phyloP scores from a whole-genome alignment of 2,797 vertebrate genomes.

The Pipistrellus nathusii region DNA sequence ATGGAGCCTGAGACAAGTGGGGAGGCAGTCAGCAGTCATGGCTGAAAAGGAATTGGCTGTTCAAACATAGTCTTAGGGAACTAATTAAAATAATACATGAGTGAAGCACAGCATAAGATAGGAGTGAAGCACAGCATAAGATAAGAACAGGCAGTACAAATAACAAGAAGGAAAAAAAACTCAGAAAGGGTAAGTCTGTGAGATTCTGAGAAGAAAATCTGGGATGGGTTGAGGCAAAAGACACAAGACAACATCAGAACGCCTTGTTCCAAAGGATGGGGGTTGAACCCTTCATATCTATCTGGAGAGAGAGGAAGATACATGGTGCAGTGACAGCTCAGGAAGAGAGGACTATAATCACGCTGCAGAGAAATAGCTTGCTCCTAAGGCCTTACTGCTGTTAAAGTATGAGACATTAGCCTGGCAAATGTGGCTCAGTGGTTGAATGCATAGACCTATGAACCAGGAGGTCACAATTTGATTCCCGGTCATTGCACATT shows the following conservation, averaged over 20 bases:
- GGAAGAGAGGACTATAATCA: neutral
- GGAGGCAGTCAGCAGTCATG: neutral
- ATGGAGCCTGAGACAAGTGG: neutral
- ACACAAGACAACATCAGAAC: neutral
- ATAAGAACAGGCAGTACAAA: conserved; percentile 25
- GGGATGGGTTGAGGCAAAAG: conserved; percentile 4
- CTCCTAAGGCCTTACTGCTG: neutral
- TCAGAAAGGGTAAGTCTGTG: conserved; percentile 27
- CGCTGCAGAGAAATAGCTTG: neutral
- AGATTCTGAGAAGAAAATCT: conserved; percentile 25
- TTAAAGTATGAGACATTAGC: neutral
- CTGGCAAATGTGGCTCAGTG: too few species aligned
- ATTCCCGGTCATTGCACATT: too few species aligned
- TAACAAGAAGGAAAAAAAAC: neutral
- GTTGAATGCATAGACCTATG: too few species aligned
- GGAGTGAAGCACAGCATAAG: neutral
- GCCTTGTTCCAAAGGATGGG: neutral
- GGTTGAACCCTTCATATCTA: neutral
- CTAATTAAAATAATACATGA: conserved; percentile 41
- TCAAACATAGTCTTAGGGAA: neutral
- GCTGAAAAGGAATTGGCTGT: neutral
- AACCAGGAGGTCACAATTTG: too few species aligned
- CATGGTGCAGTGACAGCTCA: neutral
- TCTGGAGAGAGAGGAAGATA: neutral
- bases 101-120: neutral